These are phyloP conservation scores for Tribolium madens DNA, from an alignment of 1,140 invertebrate genomes.

Conservation along the genomic window DNA sequence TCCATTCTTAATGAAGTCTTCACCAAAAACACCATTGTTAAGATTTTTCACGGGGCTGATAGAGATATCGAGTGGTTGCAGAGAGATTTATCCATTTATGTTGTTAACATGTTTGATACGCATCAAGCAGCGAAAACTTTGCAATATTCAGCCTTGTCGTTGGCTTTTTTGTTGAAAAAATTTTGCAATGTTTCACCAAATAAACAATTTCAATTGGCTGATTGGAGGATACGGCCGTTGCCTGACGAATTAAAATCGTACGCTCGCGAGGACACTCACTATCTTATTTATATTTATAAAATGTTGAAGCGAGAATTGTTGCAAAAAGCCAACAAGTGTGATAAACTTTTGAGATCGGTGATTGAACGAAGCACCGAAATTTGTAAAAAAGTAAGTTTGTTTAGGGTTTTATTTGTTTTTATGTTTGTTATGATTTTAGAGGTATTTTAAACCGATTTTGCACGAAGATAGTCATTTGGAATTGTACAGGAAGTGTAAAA, in stretches of 20 bases:
- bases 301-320: slow-evolving; percentile 83
- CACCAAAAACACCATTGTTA: slow-evolving; percentile 90
- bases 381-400: slow-evolving; percentile 72
- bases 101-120: slow-evolving; percentile 99
- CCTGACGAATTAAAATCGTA: slow-evolving; percentile 87
- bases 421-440: slow-evolving; percentile 67
- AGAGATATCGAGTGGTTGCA: slow-evolving; percentile 95
- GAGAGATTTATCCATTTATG: slow-evolving; percentile 92
- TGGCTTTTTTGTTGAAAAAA: slow-evolving; percentile 82
- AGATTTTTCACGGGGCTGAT: slow-evolving; percentile 95
- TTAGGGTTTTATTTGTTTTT: background rate
- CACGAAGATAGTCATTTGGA: slow-evolving; percentile 79
- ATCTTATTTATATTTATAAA: slow-evolving; percentile 93
- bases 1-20: slow-evolving; percentile 91
- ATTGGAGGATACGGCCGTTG: slow-evolving; percentile 96
- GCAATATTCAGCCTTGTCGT: slow-evolving; percentile 78
- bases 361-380: slow-evolving; percentile 79
- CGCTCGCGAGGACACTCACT: slow-evolving; percentile 96
- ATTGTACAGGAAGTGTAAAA: slow-evolving; percentile 83
- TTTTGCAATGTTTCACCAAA: slow-evolving; percentile 86
- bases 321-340: slow-evolving; percentile 75
- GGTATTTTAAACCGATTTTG: slow-evolving; percentile 85
- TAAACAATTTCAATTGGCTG: slow-evolving; percentile 94
- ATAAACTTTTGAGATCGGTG: slow-evolving; percentile 78
- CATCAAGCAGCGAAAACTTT: slow-evolving; percentile 86